Base-by-base conservation (phyloP, 2,797 vertebrate species). In the Gouania willdenowi region DNA sequence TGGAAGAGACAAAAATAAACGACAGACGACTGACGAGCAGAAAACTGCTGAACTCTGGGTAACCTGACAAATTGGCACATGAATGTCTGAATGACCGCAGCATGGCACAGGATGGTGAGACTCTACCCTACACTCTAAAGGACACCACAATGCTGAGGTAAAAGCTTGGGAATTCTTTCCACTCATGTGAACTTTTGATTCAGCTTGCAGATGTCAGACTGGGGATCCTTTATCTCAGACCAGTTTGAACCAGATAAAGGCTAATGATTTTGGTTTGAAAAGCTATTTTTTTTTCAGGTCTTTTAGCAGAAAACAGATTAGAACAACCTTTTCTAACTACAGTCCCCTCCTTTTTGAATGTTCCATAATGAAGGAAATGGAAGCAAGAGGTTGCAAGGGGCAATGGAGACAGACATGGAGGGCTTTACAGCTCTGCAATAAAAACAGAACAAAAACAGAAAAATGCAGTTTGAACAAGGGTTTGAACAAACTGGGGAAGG, bases 401-500 rank as follows among this genome's bases (percentile, higher is more conserved):
- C 60, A 79, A 51, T 34, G 34, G 70, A 80, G 69, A 65, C 69
- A 77, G 75, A 77, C 72, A 14, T 52, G 60, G 68, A 74, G 56
- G 71, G 69, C 69, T 81, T 82, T 81, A 88, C 60, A 70, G 73
- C 74, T 71, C 28, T 35, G 71, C 71, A 86, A 72, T 86, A 85
- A 87, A n/a, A 87, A 86, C 63, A 38, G 68, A 73, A 81, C 69
- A 79, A 82, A 83, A 68, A 67, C 68, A 68, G 47, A 82, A 75
- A 79, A 62, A 72, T 75, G 68, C 44, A 54, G 57, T 74, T 73
- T 75, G 58, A 84, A 77, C 67, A 53, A 72, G 74, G 75, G 65
- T 54, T 75, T 77, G 66, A 63, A 71, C 45, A 43, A 56, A 71
- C 68, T 58, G 41, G 66, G 58, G 25, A 24, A 49, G 58, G 41